Evolutionary conservation across 1,140 invertebrate species (phyloP).

Genomic region (Alviniconcha marisindica): DNA sequence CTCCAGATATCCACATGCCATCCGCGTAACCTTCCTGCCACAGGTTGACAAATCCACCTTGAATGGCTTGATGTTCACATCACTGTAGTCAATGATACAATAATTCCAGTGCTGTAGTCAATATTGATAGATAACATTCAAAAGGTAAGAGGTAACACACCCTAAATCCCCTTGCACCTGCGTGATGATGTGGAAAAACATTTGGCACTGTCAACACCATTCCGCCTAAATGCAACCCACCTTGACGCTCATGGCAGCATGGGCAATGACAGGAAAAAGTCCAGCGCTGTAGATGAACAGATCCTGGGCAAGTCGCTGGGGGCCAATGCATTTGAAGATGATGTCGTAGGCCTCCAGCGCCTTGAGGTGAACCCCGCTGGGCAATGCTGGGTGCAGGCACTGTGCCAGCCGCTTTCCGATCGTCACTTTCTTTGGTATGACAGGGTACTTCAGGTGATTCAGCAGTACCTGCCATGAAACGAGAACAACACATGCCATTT

Average conservation of each 20-base stretch:
- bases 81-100: no score
- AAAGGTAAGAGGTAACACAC: no score
- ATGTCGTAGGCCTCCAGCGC: conserved; percentile 95
- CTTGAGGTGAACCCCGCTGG: conserved; percentile 93
- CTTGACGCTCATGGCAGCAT: conserved; percentile 90
- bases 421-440: conserved; percentile 93
- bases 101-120: no score
- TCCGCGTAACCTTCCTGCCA: no score
- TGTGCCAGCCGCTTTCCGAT: conserved; percentile 95
- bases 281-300: conserved; percentile 90
- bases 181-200: no score
- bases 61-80: no score
- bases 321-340: conserved; percentile 94
- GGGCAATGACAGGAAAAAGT: conserved; percentile 91
- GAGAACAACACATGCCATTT: neutral
- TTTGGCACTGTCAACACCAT: no score
- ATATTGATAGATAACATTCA: no score
- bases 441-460: conserved; percentile 86
- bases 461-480: conserved; percentile 81
- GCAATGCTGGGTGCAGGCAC: conserved; percentile 95
- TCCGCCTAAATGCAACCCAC: neutral
- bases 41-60: no score
- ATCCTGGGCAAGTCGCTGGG: conserved; percentile 88
- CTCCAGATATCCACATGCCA: no score
- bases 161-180: no score